phyloP scores from a whole-genome alignment of 2,888 invertebrate species.

The Stenurella melanura region DNA sequence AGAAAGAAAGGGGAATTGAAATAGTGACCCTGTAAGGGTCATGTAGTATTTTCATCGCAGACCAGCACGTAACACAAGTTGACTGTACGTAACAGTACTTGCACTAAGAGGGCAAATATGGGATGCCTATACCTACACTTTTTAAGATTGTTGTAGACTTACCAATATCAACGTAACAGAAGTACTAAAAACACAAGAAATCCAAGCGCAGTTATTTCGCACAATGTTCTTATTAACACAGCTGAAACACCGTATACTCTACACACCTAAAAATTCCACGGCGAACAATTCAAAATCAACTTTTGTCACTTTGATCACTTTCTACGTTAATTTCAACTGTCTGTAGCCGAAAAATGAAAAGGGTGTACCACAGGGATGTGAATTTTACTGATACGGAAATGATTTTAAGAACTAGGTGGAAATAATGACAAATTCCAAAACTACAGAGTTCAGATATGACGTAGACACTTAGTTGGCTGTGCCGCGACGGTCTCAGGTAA shows the following conservation, averaged over 20 bases:
- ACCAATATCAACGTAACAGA: constrained; percentile 45
- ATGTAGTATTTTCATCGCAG: not conserved
- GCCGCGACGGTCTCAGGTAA: constrained; percentile 55
- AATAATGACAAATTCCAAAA: constrained; percentile 48
- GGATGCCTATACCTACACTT: not conserved
- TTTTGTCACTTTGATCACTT: constrained; percentile 28
- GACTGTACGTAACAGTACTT: constrained; percentile 23
- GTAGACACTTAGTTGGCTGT: constrained; percentile 50
- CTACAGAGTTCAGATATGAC: constrained; percentile 49
- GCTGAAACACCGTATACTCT: constrained; percentile 41
- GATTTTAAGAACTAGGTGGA: constrained; percentile 40
- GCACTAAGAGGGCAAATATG: not conserved
- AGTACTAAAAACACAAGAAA: constrained; percentile 41
- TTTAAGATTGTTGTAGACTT: constrained; percentile 40
- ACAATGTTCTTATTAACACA: constrained; percentile 41
- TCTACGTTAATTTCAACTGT: constrained; percentile 14
- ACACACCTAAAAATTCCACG: constrained; percentile 59
- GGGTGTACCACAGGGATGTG: constrained; percentile 36
- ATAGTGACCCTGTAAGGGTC: constrained; percentile 5
- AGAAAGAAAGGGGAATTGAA: constrained; percentile 3
- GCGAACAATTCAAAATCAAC: constrained; percentile 34
- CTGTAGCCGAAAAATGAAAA: constrained; percentile 6
- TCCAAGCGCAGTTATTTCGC: constrained; percentile 52
- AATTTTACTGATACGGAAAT: constrained; percentile 8
- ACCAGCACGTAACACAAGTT: not conserved